These are phyloP conservation scores for Amphilophus citrinellus DNA, from an alignment of 2,113 vertebrate species.

Conservation along the genomic window DNA sequence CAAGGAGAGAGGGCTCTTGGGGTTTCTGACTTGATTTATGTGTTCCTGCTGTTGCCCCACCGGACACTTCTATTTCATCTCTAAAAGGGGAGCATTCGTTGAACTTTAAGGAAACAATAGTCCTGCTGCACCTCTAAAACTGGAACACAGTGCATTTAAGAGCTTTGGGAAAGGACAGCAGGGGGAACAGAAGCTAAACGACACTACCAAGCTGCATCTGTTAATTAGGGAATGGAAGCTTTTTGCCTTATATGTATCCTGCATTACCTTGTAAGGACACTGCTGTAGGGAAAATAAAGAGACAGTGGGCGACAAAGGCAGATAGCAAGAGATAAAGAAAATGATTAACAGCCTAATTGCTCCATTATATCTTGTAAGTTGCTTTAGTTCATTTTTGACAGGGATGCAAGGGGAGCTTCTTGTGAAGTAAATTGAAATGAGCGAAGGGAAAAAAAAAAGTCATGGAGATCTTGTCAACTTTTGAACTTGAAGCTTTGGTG, in stretches of 20 bases:
- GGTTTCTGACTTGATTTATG: slow-evolving; percentile 96
- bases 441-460: not conserved
- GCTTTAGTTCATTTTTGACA: not conserved
- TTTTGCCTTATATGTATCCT: slow-evolving; percentile 19
- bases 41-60: slow-evolving; percentile 91
- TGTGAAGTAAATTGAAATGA: not conserved
- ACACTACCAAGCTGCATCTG: slow-evolving; percentile 76
- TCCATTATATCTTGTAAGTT: not conserved
- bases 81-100: slow-evolving; percentile 86
- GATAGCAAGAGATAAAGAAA: slow-evolving; percentile 1
- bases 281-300: slow-evolving; percentile 25
- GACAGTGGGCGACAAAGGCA: slow-evolving; percentile 1
- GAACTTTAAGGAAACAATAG: slow-evolving; percentile 90
- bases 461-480: not conserved
- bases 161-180: slow-evolving; percentile 18
- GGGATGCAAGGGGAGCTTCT: not conserved
- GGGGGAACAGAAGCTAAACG: slow-evolving; percentile 47
- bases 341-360: slow-evolving; percentile 9
- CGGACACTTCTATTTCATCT: slow-evolving; percentile 95
- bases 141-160: slow-evolving; percentile 53
- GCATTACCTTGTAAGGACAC: slow-evolving; percentile 29
- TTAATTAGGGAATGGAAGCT: slow-evolving; percentile 70
- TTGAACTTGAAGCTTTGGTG: not conserved
- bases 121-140: slow-evolving; percentile 75
- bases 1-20: slow-evolving; percentile 83